Percentiles rank a stretch among this genome's conserved stretches.
Evolutionary conservation across 2,797 vertebrate genomes (phyloP).

Genomic region (Danionella dracula): DNA sequence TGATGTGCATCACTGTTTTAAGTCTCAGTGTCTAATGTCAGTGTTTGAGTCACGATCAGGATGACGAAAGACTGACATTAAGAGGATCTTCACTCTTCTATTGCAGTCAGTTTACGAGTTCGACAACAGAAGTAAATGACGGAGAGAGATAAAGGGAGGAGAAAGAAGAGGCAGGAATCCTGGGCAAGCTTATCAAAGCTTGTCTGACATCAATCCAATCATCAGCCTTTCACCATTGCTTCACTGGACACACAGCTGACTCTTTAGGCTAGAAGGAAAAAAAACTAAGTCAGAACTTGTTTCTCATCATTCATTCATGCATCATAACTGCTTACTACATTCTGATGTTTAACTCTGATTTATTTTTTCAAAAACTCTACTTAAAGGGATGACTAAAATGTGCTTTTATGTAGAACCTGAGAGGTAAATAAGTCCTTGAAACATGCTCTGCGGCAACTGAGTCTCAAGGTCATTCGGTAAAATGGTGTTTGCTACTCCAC

Average conservation of each 20-base stretch:
- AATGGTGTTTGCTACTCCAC: too few relatives aligned
- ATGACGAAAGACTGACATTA: constrained; percentile 23
- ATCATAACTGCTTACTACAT: too few relatives aligned
- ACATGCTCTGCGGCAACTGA: too few relatives aligned
- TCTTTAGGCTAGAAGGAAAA: constrained; percentile 67
- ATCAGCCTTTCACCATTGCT: constrained; percentile 43
- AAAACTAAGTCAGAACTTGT: neutral
- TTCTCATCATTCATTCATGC: too few relatives aligned
- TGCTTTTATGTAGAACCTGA: too few relatives aligned
- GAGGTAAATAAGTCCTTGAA: too few relatives aligned
- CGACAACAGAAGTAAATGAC: constrained; percentile 9
- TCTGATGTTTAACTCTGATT: too few relatives aligned
- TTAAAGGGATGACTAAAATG: too few relatives aligned
- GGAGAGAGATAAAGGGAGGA: constrained; percentile 4
- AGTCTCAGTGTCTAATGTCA: constrained; percentile 12
- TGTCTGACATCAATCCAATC: constrained; percentile 76
- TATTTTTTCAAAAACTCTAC: too few relatives aligned
- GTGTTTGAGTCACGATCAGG: constrained; percentile 5
- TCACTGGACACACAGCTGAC: constrained; percentile 76
- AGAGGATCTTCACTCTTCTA: constrained; percentile 25
- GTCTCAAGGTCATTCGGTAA: too few relatives aligned
- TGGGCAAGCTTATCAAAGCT: constrained; percentile 70
- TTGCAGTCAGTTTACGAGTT: constrained; percentile 11
- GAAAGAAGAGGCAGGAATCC: constrained; percentile 49
- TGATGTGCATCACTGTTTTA: constrained; percentile 5